Conservation (phyloP, 2,888 invertebrate genomes). For the Cylloceria caligata region DNA sequence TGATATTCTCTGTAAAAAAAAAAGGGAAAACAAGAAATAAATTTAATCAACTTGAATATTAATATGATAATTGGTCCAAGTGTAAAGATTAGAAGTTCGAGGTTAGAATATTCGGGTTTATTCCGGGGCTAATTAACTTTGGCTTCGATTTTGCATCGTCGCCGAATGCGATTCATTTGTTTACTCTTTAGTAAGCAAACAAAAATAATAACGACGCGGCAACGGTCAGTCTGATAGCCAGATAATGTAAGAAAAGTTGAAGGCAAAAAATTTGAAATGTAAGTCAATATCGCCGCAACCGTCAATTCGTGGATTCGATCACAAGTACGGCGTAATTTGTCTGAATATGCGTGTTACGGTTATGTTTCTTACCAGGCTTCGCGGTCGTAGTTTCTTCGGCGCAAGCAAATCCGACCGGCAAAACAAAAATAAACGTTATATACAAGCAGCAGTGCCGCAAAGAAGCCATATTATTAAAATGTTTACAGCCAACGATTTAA, state of each 20-base stretch:
- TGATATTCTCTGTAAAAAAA: conserved; percentile 64
- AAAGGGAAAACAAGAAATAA: conserved; percentile 9
- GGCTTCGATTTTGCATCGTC: too few species aligned
- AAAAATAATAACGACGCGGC: too few species aligned
- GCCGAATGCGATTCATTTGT: too few species aligned
- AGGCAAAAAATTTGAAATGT: not conserved
- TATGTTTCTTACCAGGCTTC: conserved; percentile 73
- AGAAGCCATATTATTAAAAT: not conserved
- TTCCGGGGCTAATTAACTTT: too few species aligned
- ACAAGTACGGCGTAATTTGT: not conserved
- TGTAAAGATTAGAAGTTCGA: too few species aligned
- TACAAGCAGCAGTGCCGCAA: not conserved
- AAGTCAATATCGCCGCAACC: not conserved
- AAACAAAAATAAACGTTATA: conserved; percentile 44
- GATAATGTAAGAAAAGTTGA: not conserved
- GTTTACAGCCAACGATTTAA: not conserved
- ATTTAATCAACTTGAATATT: not conserved
- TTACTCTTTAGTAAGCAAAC: too few species aligned
- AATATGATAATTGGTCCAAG: not conserved
- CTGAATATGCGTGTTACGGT: conserved; percentile 69
- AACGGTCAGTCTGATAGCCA: not conserved
- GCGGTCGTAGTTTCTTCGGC: conserved; percentile 5
- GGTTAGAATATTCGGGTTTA: too few species aligned
- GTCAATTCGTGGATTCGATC: not conserved
- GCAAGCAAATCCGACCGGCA: not conserved